These are phyloP conservation scores for Drosophila ohnishii DNA, from an alignment of 1,140 invertebrate genomes.

Conservation along the genomic window DNA sequence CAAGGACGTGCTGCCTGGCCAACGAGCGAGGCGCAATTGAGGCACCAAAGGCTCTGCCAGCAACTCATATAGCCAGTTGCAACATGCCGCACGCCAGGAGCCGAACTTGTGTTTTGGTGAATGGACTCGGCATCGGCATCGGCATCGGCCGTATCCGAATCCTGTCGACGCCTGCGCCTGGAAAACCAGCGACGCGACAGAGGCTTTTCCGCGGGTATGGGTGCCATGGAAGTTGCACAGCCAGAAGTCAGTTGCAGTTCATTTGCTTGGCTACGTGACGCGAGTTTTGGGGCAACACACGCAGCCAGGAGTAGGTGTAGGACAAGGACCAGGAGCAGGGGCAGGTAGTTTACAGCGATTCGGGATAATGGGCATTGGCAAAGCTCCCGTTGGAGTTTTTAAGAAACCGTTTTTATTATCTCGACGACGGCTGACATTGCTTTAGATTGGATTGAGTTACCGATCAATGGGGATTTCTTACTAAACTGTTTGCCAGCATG, in stretches of 20 bases:
- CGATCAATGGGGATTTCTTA: conserved; percentile 11
- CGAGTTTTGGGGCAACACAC: conserved; percentile 22
- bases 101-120: conserved; percentile 57
- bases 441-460: conserved; percentile 1
- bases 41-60: conserved; percentile 34
- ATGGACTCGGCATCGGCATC: conserved; percentile 31
- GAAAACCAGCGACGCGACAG: background rate
- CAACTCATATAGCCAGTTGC: conserved; percentile 44
- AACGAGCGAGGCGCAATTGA: conserved; percentile 70
- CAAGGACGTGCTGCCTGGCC: conserved; percentile 58
- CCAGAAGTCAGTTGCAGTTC: conserved; percentile 58
- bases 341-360: background rate
- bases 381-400: conserved; percentile 5
- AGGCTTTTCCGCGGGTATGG: conserved; percentile 3
- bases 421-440: background rate
- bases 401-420: conserved; percentile 12
- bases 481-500: background rate
- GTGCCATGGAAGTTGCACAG: conserved; percentile 6
- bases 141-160: background rate
- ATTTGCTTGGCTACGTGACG: conserved; percentile 56
- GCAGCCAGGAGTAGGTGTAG: background rate
- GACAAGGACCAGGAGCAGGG: background rate
- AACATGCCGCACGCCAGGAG: conserved; percentile 33
- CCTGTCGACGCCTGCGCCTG: conserved; percentile 42
- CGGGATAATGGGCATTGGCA: conserved; percentile 23